Evolutionary conservation across 2,888 invertebrate species (phyloP), one percentile per base, ranked within the genome.

Genomic region (Thereva nobilitata): DNA sequence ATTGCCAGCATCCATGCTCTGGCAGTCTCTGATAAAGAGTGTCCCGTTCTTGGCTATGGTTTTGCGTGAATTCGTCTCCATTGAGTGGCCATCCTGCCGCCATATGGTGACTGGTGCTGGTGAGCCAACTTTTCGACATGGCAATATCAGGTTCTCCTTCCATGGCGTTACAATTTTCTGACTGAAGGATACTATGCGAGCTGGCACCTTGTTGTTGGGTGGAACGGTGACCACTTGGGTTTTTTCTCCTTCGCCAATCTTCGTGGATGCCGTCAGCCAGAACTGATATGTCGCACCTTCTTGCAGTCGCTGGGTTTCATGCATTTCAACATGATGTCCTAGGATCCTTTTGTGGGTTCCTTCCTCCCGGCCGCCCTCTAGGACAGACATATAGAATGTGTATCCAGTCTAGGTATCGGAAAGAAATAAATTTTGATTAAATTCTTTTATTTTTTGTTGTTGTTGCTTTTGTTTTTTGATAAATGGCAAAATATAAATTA

Each of bases 141-240:
- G 88, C 42, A 96, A 80, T 38, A 87, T 87, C 44, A 95, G 86
- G 74, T 92, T 89, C 77, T 91, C 91, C 75, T 94, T 93, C 93
- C 95, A 95, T 1, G 93, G 92, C 4, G 89, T 90, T 38, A 90
- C 85, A 71, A 91, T 86, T 73, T 86, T 86, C 70, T 88, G 85
- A 72, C 92, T 92, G 80, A 95, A 95, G 56, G 94, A 94, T 3
- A 93, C 91, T 77, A 96, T 94, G 78, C 89, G 85, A 44, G 95
- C 95, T 52, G 94, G 91, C 67, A 94, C 94, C 81, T 87, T 88
- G 75, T 88, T 88, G 50, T 89, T 86, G 0, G 92, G 91, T 23
- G 89, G 84, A 42, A 92, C 89, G 3, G 89, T 89, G 49, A 90
- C 88, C 7, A 91, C 89, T 66, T 88, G 84, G 0, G 92, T 92